A percentile compares a stretch with the other conserved stretches of the same genome.
phyloP scores from a whole-genome alignment of 2,888 invertebrate species.

The Chrysolina oricalcia region DNA sequence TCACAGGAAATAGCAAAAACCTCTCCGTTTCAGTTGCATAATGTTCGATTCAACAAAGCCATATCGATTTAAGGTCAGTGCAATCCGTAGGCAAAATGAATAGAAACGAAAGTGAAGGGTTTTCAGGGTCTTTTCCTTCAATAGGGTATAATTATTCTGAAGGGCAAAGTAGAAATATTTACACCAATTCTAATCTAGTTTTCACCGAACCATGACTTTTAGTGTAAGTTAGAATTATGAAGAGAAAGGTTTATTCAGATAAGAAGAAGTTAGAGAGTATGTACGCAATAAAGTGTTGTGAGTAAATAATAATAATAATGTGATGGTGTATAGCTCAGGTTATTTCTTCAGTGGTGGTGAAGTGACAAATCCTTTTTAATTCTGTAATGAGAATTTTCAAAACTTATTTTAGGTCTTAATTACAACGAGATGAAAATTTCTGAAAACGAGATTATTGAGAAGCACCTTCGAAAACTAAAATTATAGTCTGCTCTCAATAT shows the following conservation, averaged over 20 bases:
- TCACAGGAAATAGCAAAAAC: neutral
- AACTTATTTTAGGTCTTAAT: too few relatives aligned
- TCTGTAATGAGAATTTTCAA: too few relatives aligned
- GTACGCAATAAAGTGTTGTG: too few relatives aligned
- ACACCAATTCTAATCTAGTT: neutral
- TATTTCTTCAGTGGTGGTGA: too few relatives aligned
- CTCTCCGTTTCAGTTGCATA: neutral
- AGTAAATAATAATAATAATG: too few relatives aligned
- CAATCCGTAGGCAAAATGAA: constrained; percentile 34
- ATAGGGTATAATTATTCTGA: constrained; percentile 20
- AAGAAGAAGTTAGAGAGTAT: neutral
- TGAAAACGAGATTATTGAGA: too few relatives aligned
- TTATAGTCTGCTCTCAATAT: too few relatives aligned
- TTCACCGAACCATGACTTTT: neutral
- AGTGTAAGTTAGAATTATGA: neutral
- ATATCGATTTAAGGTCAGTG: constrained; percentile 33
- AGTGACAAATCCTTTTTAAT: too few relatives aligned
- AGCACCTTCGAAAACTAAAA: too few relatives aligned
- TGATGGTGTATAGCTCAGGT: too few relatives aligned
- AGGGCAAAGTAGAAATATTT: constrained; percentile 14
- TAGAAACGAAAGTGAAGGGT: constrained; percentile 46
- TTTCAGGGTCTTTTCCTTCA: neutral
- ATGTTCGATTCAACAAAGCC: neutral
- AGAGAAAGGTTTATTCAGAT: neutral
- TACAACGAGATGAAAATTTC: too few relatives aligned